Base-by-base conservation (phyloP, 2,888 invertebrate species). In the Acleris holmiana region DNA sequence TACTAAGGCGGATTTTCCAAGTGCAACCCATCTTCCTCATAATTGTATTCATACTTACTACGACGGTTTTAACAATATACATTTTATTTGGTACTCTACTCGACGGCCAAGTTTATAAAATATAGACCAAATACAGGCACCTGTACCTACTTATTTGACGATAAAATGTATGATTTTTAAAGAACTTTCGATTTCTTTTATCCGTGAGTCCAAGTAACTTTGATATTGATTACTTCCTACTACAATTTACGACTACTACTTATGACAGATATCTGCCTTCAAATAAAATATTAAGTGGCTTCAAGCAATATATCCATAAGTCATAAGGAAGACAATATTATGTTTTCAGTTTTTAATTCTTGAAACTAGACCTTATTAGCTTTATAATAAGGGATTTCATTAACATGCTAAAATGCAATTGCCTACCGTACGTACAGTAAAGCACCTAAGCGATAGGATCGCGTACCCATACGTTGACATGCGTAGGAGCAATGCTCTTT, bases 401-500 rank as follows among this genome's bases (percentile, higher is more conserved):
- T 40, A 41, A 41, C 10, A 1, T 15, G 13, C 6, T n/a, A n/a
- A n/a, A n/a, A n/a, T n/a, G n/a, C n/a, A n/a, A 25, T 49, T 19
- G 41, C 49, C 25, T 25, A 68, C 73, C 73, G 76, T 71, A 71
- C 71, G 70, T 70, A 75, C 73, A 72, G 78, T 78, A 82, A 80
- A 83, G 77, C 79, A 82, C 82, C 83, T 75, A 74, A 76, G 73
- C 76, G 79, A 80, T 76, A 74, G 68, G 77, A 83, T 83, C 82
- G 76, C 78, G 78, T 79, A 81, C 81, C 79, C 80, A 82, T 79
- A 80, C 76, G 82, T 77, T 86, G 88, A 87, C 86, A 82, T 83
- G 87, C 86, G 86, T 87, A 80, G 84, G 85, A 82, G 84, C 82
- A 78, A 73, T 71, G 69, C 72, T 71, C 69, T 70, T 51, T 68